Base-by-base conservation (phyloP, 1,140 invertebrate genomes). In the Pogonomyrmex californicus region DNA sequence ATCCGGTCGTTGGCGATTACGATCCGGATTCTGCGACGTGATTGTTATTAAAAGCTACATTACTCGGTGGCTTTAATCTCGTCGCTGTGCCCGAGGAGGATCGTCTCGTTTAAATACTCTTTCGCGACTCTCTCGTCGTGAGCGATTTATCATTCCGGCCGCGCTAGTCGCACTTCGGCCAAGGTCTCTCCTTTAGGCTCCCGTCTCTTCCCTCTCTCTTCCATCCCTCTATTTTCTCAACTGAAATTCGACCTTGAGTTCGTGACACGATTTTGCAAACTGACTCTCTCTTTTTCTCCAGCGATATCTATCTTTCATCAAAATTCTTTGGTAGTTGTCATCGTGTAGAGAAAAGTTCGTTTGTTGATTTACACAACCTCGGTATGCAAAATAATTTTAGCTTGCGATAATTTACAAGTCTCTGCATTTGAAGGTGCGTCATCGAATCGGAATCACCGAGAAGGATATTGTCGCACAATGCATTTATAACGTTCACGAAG, bases 41-140 rank as follows among this genome's bases (percentile, higher is more conserved):
- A 83, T 62, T 83, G 79, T 83, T 83, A 83, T 83, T 83, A 83
- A 83, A 54, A 73, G 79, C 68, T 83, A 83, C 79, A 63, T 73
- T 83, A 83, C 54, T 49, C 68, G 68, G 38, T 71, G 51, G 65
- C 38, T 83, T 83, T 83, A 83, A 83, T 83, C 68, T 73, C 12
- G 33, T 88, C 76, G 90, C 87, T 87, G 76, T 81, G 90, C 75
- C 89, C 86, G 88, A 90, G 88, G 51, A 90, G 86, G 85, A 92
- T 91, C 90, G 91, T 88, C 91, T 93, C 91, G 91, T 92, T 92
- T 92, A 91, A 94, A 93, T 92, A 87, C 90, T 91, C 85, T 65
- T 36, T 73, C 44, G 41, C 79, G 66, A 73, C 79, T 73, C 79
- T 83, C 89, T 88, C 91, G 87, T 91, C 89, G 88, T 88, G 83